Evolutionary conservation across 2,797 vertebrate species (phyloP), one percentile per base, ranked within the genome.

Genomic region (Uromys caudimaculatus): DNA sequence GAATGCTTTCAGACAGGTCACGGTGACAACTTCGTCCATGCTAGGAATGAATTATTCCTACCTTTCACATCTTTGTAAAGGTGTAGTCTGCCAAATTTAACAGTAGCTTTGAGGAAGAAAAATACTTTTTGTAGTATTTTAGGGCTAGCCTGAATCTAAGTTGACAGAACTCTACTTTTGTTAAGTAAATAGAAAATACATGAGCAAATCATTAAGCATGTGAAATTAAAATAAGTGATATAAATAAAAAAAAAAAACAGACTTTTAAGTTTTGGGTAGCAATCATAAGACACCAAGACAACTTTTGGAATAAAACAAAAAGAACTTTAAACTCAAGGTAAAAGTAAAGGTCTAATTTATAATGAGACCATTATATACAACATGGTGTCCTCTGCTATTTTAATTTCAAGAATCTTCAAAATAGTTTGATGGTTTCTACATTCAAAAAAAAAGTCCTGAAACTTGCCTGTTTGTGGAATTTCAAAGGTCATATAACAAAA

Each of bases 281-380:
- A 93, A 93, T 21, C 16, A 85, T 11, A 71, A 88, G 32, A 69
- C 11, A 89, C 21, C 58, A 93, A 90, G 27, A 93, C 90, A 95
- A 83, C 17, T 87, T 89, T 84, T 71, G 35, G 38, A 75, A 92
- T 47, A 86, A 78, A 29, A 95, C 92, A 96, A 97, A 94, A 96
- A 29, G 24, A 89, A 94, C 84, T 96, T 94, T 38, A 90, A 95
- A 81, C 83, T 91, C 29, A 88, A 77, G 58, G 50, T 75, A 91
- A 73, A 54, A 85, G 52, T 87, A 96, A 85, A 73, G 35, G 35
- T 83, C 24, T 75, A 89, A 93, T 69, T 92, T 32, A 35, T 50
- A 47, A 87, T 54, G n/a, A 83, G 50, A 58, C 54, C 56, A 38
- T 87, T 88, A 67, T 62, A 44, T 47, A 44, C 44, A 95, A 60